These are phyloP conservation scores for Alsophila aescularia DNA, from an alignment of 2,888 invertebrate genomes.

Conservation along the genomic window DNA sequence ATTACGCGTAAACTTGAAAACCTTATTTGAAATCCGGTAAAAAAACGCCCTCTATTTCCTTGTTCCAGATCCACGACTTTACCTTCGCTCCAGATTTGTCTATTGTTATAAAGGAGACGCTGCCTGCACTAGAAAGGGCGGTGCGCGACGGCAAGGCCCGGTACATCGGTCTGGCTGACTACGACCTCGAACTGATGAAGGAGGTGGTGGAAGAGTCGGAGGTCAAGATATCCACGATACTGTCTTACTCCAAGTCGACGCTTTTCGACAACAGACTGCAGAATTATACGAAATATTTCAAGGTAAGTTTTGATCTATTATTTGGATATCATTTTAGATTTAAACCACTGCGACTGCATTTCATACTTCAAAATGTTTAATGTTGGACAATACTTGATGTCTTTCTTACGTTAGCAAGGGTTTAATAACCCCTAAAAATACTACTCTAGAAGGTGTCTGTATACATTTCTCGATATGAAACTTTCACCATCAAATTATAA, in stretches of 20 bases:
- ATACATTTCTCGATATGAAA: no score
- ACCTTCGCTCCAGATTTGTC: slow-evolving; percentile 93
- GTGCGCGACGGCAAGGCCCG: slow-evolving; percentile 89
- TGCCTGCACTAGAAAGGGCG: slow-evolving; percentile 91
- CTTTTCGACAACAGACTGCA: slow-evolving; percentile 91
- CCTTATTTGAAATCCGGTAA: no score
- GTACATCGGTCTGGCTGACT: slow-evolving; percentile 94
- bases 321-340: no score
- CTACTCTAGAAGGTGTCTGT: no score
- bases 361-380: no score
- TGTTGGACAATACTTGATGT: no score
- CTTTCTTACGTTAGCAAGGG: no score
- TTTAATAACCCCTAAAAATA: no score
- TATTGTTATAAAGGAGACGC: slow-evolving; percentile 91
- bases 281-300: slow-evolving; percentile 89
- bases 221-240: slow-evolving; percentile 87
- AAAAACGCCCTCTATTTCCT: no score
- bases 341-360: no score
- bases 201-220: slow-evolving; percentile 88
- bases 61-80: slow-evolving; percentile 93
- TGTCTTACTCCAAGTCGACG: slow-evolving; percentile 92
- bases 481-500: no score
- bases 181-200: slow-evolving; percentile 90
- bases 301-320: slow-evolving; percentile 84
- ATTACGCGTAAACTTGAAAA: no score